phyloP scores from a whole-genome alignment of 1,140 invertebrate genomes.

The Drosophila ogumai region DNA sequence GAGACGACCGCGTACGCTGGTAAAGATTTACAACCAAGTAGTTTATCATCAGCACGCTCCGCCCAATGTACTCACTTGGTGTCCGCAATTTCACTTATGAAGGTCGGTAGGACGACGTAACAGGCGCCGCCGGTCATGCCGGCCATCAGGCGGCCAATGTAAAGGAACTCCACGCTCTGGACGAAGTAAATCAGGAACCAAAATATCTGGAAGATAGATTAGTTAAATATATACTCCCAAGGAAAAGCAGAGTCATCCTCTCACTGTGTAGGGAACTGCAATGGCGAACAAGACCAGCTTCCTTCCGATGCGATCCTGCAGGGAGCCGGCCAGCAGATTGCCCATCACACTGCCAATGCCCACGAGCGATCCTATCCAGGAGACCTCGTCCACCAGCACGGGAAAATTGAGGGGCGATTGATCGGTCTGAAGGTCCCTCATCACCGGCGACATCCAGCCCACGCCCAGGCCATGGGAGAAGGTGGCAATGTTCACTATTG shows the following conservation, averaged over 20 bases:
- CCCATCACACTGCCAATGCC: slow-evolving; percentile 77
- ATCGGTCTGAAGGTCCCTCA: slow-evolving; percentile 74
- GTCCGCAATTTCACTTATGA: slow-evolving; percentile 76
- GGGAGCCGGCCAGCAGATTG: slow-evolving; percentile 54
- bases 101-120: slow-evolving; percentile 68
- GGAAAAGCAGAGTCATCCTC: slow-evolving; percentile 2
- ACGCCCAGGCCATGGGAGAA: slow-evolving; percentile 84
- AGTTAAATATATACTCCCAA: neutral
- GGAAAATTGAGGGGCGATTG: slow-evolving; percentile 67
- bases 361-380: slow-evolving; percentile 74
- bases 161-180: slow-evolving; percentile 67
- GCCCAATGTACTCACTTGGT: slow-evolving; percentile 42
- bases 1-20: slow-evolving; percentile 90
- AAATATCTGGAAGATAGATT: slow-evolving; percentile 42
- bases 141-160: slow-evolving; percentile 80
- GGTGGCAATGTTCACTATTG: slow-evolving; percentile 81
- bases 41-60: neutral
- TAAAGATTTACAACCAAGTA: slow-evolving; percentile 2
- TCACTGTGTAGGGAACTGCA: slow-evolving; percentile 54
- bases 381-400: slow-evolving; percentile 58
- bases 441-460: slow-evolving; percentile 85
- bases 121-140: slow-evolving; percentile 77
- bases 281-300: slow-evolving; percentile 57
- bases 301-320: slow-evolving; percentile 70
- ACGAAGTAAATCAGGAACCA: slow-evolving; percentile 67